Conservation (phyloP, 1,140 invertebrate genomes). For the Riptortus pedestris region DNA sequence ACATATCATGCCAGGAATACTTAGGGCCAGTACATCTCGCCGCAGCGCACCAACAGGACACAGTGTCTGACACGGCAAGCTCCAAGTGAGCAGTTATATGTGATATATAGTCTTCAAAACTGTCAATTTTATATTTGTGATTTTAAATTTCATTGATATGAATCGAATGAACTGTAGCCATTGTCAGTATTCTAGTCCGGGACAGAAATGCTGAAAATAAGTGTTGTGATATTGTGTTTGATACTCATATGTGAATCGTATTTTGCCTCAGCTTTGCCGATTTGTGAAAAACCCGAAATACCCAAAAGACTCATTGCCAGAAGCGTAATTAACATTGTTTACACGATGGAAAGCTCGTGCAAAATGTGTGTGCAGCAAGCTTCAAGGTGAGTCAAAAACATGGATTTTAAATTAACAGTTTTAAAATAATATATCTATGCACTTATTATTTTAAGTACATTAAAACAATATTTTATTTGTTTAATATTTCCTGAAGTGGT, state of each 20-base stretch:
- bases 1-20: conserved; percentile 1
- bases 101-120: background rate
- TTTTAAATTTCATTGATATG: background rate
- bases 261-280: background rate
- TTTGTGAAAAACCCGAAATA: background rate
- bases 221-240: background rate
- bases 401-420: background rate
- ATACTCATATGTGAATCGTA: background rate
- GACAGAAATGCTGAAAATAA: conserved; percentile 5
- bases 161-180: background rate
- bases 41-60: too few species aligned
- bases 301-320: background rate
- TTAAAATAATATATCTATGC: conserved; percentile 1
- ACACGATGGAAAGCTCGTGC: conserved; percentile 17
- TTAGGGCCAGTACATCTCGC: background rate
- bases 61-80: too few species aligned
- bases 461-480: too few species aligned
- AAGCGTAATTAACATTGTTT: conserved; percentile 1
- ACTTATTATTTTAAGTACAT: too few species aligned
- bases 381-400: background rate
- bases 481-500: too few species aligned
- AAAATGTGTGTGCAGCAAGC: background rate
- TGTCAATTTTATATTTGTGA: too few species aligned
- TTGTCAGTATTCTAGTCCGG: background rate
- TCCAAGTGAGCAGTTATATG: conserved; percentile 2